Base-by-base conservation (phyloP, 2,113 vertebrate species). In the Prochilodus magdalenae region DNA sequence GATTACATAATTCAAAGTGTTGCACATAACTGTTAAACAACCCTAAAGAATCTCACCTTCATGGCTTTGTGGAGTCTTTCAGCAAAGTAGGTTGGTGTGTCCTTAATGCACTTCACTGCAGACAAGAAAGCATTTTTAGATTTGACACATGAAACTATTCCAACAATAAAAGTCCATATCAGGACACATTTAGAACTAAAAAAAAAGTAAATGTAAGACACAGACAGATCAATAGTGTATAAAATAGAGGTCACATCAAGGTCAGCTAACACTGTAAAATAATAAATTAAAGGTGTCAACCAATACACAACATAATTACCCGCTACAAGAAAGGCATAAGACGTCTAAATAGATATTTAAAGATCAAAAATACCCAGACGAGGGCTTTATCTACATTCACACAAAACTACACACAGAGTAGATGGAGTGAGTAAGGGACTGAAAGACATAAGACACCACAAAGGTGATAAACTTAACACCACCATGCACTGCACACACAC, bases 91-190 rank as follows among this genome's bases (percentile, higher is more conserved):
- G 88, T 95, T 0, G 95, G 87, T 0, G 96, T 98, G 85, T 97
- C 97, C 91, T 96, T 98, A 86, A 99, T 95, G 82, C 98, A 99
- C 82, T 99, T 99, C 78, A 99, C 98, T 99, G 88, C 88, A 89
- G 83, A 86, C 89, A 30, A 82, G 30, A 87, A 84, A 81, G 81
- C 26, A 79, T 4, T 14, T 80, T 70, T 24, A 80, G 13, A 47
- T 74, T 78, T 36, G 22, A 36, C 73, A 40, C 30, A 30, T 15
- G 22, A 84, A 88, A 82, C 55, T 77, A 73, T 63, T 66, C 53
- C 55, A 40, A n/a, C 44, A 81, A 66, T 3, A 59, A 65, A 76
- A 26, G 55, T 44, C 20, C 72, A 44, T 11, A 26, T 13, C 66
- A n/a, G 7, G 8, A 36, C 7, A 22, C 29, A 36, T 36, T 55